phyloP scores from a whole-genome alignment of 2,113 vertebrate genomes.

The Heterochromis multidens region DNA sequence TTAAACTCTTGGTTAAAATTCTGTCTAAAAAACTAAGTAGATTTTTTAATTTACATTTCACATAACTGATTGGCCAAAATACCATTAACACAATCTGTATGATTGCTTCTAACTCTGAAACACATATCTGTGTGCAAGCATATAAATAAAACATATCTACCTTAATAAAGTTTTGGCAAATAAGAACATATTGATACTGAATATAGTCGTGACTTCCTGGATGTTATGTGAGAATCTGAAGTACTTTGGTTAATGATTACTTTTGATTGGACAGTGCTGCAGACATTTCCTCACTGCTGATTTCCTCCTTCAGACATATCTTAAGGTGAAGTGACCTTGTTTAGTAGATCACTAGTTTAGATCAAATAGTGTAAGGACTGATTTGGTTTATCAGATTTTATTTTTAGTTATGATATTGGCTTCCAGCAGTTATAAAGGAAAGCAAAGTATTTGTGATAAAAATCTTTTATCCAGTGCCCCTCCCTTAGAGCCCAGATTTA shows the following conservation, averaged over 20 bases:
- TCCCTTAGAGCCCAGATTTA: background rate
- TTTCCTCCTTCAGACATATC: background rate
- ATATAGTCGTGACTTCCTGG: background rate
- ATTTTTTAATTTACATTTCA: background rate
- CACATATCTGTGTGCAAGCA: background rate
- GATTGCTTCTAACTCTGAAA: background rate
- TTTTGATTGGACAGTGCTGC: background rate
- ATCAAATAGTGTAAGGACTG: background rate
- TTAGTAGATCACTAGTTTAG: background rate
- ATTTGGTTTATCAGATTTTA: background rate
- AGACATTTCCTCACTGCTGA: background rate
- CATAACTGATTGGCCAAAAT: background rate
- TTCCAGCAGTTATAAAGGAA: background rate
- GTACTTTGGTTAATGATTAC: background rate
- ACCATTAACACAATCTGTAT: background rate
- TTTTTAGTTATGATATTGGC: no score
- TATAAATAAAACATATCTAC: background rate
- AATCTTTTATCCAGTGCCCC: no score
- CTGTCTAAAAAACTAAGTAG: background rate
- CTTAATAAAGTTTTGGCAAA: fast-evolving
- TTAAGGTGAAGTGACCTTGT: background rate
- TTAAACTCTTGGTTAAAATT: background rate
- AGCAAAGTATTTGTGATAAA: background rate
- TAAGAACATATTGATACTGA: background rate
- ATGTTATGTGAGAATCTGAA: background rate